Evolutionary conservation across 1,140 invertebrate species (phyloP), one percentile per base, ranked within the genome.

Genomic region (Platorchestia sp.): DNA sequence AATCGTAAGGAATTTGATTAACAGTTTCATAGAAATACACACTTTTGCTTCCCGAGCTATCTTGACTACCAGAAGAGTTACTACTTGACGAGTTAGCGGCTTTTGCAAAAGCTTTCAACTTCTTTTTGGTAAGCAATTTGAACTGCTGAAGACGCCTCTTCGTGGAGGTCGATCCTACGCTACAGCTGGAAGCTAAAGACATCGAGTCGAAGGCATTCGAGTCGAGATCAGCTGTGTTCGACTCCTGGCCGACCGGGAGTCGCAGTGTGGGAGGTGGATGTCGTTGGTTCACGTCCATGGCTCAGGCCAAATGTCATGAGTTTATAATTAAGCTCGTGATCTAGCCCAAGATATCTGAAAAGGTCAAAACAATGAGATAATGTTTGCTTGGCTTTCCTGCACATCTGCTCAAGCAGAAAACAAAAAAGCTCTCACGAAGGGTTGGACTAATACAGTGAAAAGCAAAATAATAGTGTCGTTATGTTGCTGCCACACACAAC

Each of bases 341-440:
- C 45, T 93, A 93, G 91, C 45, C 91, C 91, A 93, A 93, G 91
- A 45, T 47, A 93, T 93, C 91, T 93, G 91, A 93, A 93, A 93
- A 93, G 91, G 91, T 93, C 91, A 93, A 93, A 44, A 93, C 91
- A 45, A 47, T 93, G 91, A 93, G 91, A 44, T 36, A 93, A 89
- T 89, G 87, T 41, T 89, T 42, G 87, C 42, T 89, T 89, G 87
- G n/a, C 22, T 42, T 89, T 44, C 41, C n/a, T n/a, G n/a, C 87
- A 42, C 7, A 89, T 44, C 10, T 89, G 87, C 41, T 42, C 87
- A 44, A 89, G 6, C 87, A 89, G 41, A 89, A 89, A 22, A 89
- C 7, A 75, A 86, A 89, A 89, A 75, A 75, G 59, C 59, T 75
- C 59, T 75, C 10, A 36, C 36, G 10, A 75, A 75, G n/a, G 36